Evolutionary conservation across 2,113 vertebrate species (phyloP).

Genomic region (Anguilla rostrata): DNA sequence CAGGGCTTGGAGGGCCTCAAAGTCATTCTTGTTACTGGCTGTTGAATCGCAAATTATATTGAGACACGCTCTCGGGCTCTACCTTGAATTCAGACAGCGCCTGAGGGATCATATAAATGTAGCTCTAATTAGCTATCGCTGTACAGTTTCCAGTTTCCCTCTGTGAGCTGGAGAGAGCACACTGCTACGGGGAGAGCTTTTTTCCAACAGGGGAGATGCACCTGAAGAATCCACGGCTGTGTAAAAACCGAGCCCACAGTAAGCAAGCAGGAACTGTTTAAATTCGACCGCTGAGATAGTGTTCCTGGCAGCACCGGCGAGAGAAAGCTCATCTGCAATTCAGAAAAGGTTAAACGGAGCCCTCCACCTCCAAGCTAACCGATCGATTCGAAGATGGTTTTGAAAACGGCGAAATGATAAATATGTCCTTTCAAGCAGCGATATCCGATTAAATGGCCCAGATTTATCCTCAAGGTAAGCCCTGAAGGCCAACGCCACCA

Average conservation of each 20-base stretch:
- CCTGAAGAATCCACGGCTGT: background rate
- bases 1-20: conserved; percentile 20
- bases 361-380: background rate
- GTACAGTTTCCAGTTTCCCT: conserved; percentile 46
- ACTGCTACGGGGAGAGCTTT: background rate
- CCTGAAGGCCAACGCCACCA: background rate
- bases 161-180: background rate
- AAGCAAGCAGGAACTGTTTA: background rate
- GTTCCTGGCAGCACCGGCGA: background rate
- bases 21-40: conserved; percentile 45
- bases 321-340: conserved; percentile 2
- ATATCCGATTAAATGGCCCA: background rate
- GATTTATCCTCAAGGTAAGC: background rate
- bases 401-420: background rate
- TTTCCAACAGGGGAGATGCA: background rate
- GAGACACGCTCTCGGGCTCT: background rate
- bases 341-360: background rate
- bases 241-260: background rate
- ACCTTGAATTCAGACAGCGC: background rate
- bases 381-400: background rate
- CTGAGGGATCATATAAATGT: conserved; percentile 20
- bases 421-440: background rate
- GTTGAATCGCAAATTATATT: conserved; percentile 28
- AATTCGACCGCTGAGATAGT: background rate
- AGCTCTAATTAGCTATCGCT: conserved; percentile 55